phyloP scores from a whole-genome alignment of 1,140 invertebrate genomes.

The Cyclargus thomasi region DNA sequence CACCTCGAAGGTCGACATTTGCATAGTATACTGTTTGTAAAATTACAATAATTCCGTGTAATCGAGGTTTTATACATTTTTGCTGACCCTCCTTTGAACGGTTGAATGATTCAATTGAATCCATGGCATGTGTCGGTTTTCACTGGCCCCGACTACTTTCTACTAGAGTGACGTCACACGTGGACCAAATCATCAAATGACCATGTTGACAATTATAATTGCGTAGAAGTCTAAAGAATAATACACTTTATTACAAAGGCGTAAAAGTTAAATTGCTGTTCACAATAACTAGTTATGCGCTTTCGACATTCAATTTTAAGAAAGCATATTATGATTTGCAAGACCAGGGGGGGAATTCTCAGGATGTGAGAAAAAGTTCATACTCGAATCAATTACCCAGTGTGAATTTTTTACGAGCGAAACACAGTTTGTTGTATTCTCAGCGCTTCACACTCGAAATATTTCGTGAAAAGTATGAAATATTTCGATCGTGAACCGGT shows the following conservation, averaged over 20 bases:
- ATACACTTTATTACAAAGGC: not conserved
- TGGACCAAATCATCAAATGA: conserved; percentile 15
- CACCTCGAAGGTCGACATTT: no score
- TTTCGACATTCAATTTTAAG: not conserved
- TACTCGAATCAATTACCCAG: no score
- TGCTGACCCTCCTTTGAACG: conserved; percentile 51
- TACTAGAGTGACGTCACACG: conserved; percentile 30
- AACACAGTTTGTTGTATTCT: no score
- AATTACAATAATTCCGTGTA: no score
- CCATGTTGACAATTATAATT: not conserved
- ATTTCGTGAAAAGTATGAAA: no score
- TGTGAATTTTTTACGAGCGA: no score
- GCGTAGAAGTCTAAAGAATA: not conserved
- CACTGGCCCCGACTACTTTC: conserved; percentile 57
- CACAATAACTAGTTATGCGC: not conserved
- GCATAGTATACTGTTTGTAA: no score
- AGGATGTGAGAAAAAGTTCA: no score
- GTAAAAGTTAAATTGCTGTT: not conserved
- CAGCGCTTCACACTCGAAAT: no score
- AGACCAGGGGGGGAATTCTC: no score
- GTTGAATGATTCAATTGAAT: conserved; percentile 65
- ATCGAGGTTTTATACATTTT: conserved; percentile 15
- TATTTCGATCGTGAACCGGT: no score
- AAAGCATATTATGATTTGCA: not conserved
- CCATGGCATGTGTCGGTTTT: conserved; percentile 57